Evolutionary conservation across 2,113 vertebrate genomes (phyloP), one percentile per base, ranked within the genome.

Genomic region (Falco punctatus): DNA sequence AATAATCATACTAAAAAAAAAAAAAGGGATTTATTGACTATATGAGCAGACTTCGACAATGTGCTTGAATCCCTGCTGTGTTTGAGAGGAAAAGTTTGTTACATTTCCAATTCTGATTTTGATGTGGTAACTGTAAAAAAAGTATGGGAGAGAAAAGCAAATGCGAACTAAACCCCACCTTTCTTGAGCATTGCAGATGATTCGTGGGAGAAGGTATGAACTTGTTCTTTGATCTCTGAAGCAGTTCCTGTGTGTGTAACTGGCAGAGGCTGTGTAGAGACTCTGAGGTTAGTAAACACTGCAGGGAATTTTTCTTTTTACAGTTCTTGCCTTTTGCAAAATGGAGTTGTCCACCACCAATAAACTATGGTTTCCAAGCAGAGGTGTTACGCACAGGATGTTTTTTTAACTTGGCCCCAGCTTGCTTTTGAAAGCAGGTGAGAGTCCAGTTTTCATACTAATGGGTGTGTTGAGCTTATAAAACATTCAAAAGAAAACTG

Each of bases 361-460:
- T 46, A 87, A 83, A 40, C 61, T 1, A 6, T 42, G 20, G 10
- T 75, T 94, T 89, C 52, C 71, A 91, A 87, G 28, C 17, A 54
- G 65, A 91, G 28, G 23, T 61, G n/a, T 59, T 83, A 73, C 23
- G 66, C 33, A 35, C 12, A 72, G 20, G 32, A 40, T 65, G 24
- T 23, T 13, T 57, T 90, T 86, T 61, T 59, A 83, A 38, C 51
- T 81, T 75, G 65, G 61, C 32, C 42, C 20, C 30, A 90, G 66
- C 52, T 80, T 79, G 52, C 44, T 91, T 91, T 67, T 49, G 30
- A 87, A 42, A 42, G 70, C 86, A 86, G 49, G 72, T 94, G 33
- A 42, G 80, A 81, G 61, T 85, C 65, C 38, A 65, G 49, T 94
- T 94, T 95, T 95, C 70, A 57, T 87, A 58, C 57, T 81, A 89